Conservation (phyloP, 2,888 invertebrate genomes). For the Crossocerus cetratus region DNA sequence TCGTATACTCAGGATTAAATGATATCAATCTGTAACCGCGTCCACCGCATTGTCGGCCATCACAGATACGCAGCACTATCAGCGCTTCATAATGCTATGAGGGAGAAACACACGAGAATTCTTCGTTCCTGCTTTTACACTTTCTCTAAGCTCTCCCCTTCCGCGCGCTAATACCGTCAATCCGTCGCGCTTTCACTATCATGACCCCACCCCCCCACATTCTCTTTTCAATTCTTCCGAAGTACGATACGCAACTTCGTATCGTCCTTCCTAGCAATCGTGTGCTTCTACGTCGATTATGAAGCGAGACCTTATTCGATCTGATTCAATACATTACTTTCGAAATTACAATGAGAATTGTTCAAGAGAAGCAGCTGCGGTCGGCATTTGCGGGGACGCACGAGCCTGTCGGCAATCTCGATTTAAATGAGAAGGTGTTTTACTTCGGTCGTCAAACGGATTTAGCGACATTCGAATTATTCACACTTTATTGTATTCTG, state of each 20-base stretch:
- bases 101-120: constrained; percentile 9
- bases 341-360: too few relatives aligned
- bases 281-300: too few relatives aligned
- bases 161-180: not conserved
- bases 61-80: too few relatives aligned
- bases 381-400: not conserved
- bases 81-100: not conserved
- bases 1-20: constrained; percentile 5
- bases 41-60: constrained; percentile 4
- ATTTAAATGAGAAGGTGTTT: constrained; percentile 17
- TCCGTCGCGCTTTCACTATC: not conserved
- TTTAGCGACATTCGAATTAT: constrained; percentile 51
- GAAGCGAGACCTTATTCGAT: too few relatives aligned
- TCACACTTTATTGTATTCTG: constrained; percentile 48
- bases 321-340: too few relatives aligned
- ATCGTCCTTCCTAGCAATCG: too few relatives aligned
- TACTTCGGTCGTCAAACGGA: constrained; percentile 31
- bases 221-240: not conserved
- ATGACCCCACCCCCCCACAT: not conserved
- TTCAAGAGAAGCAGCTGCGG: not conserved
- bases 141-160: constrained; percentile 1
- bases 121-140: constrained; percentile 5
- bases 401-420: constrained; percentile 4
- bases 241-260: too few relatives aligned
- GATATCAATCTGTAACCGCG: not conserved